Evolutionary conservation across 2,113 vertebrate species (phyloP).

Genomic region (Lepisosteus osseus): DNA sequence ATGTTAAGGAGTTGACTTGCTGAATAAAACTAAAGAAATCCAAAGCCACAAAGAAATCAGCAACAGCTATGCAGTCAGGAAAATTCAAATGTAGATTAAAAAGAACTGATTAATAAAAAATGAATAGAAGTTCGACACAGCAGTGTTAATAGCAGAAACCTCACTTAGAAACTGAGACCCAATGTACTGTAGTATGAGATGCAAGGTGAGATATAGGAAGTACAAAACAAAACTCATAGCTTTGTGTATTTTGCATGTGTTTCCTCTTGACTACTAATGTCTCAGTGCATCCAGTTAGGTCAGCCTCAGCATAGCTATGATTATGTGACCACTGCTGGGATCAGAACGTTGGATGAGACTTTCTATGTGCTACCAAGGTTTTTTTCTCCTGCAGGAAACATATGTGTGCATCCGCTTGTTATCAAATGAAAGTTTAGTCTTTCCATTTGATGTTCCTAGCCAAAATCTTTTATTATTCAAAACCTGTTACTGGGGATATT

Average conservation of each 20-base stretch:
- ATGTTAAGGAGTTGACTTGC: too few relatives aligned
- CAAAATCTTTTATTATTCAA: slow-evolving; percentile 38
- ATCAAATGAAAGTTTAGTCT: background rate
- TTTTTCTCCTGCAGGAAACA: background rate
- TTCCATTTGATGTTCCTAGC: background rate
- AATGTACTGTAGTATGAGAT: too few relatives aligned
- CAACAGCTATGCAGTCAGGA: too few relatives aligned
- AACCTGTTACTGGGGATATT: slow-evolving; percentile 42
- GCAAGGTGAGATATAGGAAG: background rate
- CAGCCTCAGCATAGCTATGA: too few relatives aligned
- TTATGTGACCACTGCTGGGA: too few relatives aligned
- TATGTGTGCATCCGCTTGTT: background rate
- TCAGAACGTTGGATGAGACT: background rate
- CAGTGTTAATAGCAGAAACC: background rate
- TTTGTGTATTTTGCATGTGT: too few relatives aligned
- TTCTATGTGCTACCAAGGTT: background rate
- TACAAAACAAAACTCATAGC: too few relatives aligned
- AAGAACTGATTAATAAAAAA: background rate
- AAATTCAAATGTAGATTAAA: background rate
- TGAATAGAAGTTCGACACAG: background rate
- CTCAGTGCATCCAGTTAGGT: too few relatives aligned
- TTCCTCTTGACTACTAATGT: too few relatives aligned
- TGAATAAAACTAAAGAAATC: too few relatives aligned
- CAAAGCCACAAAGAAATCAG: too few relatives aligned
- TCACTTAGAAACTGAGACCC: background rate